Percentiles rank a stretch among this genome's conserved stretches.
Conservation (phyloP, 2,888 invertebrate species). For the Atethmia centrago region DNA sequence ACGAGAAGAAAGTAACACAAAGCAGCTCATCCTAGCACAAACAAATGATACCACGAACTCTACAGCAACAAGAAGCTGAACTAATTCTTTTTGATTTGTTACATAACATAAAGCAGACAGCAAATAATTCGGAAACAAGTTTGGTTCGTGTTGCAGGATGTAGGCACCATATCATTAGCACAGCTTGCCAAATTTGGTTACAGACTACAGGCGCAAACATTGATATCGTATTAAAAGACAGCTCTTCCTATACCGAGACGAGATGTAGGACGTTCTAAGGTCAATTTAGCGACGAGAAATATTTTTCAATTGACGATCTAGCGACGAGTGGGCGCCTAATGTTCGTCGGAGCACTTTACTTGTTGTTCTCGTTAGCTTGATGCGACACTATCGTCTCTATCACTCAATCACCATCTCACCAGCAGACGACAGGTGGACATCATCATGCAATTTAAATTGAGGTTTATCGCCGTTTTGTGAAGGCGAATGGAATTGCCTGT, state of each 20-base stretch:
- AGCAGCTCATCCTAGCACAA: constrained; percentile 45
- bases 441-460: constrained; percentile 65
- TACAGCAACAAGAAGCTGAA: constrained; percentile 9
- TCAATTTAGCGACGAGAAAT: constrained; percentile 80
- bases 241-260: constrained; percentile 58
- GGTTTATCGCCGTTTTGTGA: constrained; percentile 52
- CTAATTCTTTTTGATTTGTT: constrained; percentile 13
- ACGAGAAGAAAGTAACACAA: constrained; percentile 66
- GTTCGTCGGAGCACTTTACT: constrained; percentile 76
- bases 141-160: constrained; percentile 24
- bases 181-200: constrained; percentile 55
- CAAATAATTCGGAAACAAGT: constrained; percentile 11
- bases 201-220: constrained; percentile 36
- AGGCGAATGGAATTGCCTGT: constrained; percentile 39
- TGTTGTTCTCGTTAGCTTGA: constrained; percentile 77
- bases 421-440: constrained; percentile 70
- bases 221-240: constrained; percentile 48
- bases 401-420: constrained; percentile 69
- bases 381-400: constrained; percentile 81
- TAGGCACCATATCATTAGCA: constrained; percentile 39
- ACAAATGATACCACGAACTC: constrained; percentile 23
- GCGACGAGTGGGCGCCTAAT: constrained; percentile 81
- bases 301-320: constrained; percentile 84
- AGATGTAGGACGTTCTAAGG: constrained; percentile 80
- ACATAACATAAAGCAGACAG: constrained; percentile 13